phyloP scores from a whole-genome alignment of 2,797 vertebrate genomes.

The Pseudomugil tenellus region DNA sequence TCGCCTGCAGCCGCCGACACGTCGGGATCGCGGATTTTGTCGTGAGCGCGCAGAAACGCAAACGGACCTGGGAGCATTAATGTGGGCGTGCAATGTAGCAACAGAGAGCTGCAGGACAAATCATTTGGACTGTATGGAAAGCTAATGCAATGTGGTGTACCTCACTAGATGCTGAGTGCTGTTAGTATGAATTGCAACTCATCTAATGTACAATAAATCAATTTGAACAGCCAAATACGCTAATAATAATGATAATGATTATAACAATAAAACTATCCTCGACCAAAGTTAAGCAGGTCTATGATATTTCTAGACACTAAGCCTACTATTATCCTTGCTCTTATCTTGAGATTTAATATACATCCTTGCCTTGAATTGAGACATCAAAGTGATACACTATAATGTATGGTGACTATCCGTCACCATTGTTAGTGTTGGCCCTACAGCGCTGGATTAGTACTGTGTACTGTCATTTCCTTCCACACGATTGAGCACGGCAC shows the following conservation, averaged over 20 bases:
- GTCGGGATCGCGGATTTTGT: slow-evolving; percentile 53
- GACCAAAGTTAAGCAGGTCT: not conserved
- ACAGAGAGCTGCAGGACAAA: not conserved
- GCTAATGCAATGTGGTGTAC: not conserved
- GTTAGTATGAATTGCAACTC: not conserved
- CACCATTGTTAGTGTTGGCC: slow-evolving; percentile 75
- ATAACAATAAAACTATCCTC: not conserved
- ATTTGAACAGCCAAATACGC: not conserved
- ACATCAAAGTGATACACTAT: slow-evolving; percentile 2
- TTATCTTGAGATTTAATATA: slow-evolving; percentile 17
- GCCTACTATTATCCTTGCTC: not conserved
- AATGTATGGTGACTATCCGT: too few relatives aligned
- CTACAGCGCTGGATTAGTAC: slow-evolving; percentile 65
- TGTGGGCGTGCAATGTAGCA: not conserved
- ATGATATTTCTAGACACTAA: not conserved
- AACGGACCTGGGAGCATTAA: slow-evolving; percentile 23
- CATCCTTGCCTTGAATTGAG: not conserved
- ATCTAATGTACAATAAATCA: not conserved
- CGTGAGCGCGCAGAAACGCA: slow-evolving; percentile 62
- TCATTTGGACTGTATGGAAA: not conserved
- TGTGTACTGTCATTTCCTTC: slow-evolving; percentile 68
- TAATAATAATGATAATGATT: too few relatives aligned
- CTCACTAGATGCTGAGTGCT: fast-evolving
- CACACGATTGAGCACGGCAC: slow-evolving; percentile 68
- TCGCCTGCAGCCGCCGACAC: slow-evolving; percentile 55